Conservation (phyloP, 1,140 invertebrate species). For the Polyergus mexicanus region DNA sequence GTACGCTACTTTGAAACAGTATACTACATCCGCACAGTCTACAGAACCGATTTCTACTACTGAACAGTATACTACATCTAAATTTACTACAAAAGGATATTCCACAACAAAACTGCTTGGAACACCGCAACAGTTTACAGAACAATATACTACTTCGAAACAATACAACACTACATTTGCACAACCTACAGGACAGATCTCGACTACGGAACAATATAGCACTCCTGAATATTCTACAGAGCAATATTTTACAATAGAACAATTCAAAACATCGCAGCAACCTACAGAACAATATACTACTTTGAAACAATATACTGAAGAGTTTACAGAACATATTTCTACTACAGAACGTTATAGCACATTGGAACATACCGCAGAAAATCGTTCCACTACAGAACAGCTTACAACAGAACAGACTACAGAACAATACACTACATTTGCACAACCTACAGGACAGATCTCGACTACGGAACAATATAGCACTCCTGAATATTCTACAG, state of each 20-base stretch:
- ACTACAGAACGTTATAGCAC: conserved; percentile 5
- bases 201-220: conserved; percentile 11
- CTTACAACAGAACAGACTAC: background rate
- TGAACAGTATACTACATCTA: background rate
- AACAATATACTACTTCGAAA: conserved; percentile 3
- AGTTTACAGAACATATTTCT: background rate
- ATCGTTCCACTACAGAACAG: conserved; percentile 17
- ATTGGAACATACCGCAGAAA: background rate
- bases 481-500: conserved; percentile 4
- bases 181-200: background rate
- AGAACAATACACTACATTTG: background rate
- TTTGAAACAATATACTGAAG: background rate
- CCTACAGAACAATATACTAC: conserved; percentile 5
- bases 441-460: background rate
- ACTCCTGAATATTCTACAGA: conserved; percentile 21
- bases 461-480: background rate
- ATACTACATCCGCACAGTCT: background rate
- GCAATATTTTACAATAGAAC: conserved; percentile 18
- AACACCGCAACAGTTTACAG: background rate
- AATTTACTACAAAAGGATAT: background rate
- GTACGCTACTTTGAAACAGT: conserved; percentile 6
- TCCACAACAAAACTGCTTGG: background rate
- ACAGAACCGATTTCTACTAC: background rate
- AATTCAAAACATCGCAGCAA: background rate
- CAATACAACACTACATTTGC: background rate